phyloP scores from a whole-genome alignment of 2,113 vertebrate species.

The Pyrgilauda ruficollis region DNA sequence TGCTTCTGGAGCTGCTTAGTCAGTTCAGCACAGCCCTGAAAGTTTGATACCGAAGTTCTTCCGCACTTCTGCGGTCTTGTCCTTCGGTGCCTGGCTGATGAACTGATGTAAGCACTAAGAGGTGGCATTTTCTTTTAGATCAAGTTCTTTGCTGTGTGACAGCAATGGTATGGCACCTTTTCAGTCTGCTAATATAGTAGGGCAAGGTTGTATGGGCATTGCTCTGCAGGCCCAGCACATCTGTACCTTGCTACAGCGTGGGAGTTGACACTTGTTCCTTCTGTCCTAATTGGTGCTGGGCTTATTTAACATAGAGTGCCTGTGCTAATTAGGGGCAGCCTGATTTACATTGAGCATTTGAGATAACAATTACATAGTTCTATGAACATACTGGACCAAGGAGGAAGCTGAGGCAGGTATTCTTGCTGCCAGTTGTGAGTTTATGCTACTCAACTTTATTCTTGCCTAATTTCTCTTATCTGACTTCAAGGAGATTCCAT shows the following conservation, averaged over 20 bases:
- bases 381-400: not conserved
- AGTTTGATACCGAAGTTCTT: not conserved
- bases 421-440: not conserved
- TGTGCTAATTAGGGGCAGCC: not conserved
- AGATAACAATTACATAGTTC: not conserved
- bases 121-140: not conserved
- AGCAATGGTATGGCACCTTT: not conserved
- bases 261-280: not conserved
- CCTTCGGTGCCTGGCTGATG: not conserved
- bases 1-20: not conserved
- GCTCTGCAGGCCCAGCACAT: not conserved
- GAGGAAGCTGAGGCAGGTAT: not conserved
- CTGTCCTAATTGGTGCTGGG: not conserved
- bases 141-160: not conserved
- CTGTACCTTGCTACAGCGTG: not conserved
- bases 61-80: rapidly evolving
- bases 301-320: not conserved
- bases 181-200: not conserved
- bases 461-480: not conserved
- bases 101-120: not conserved
- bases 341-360: not conserved
- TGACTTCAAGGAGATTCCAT: not conserved
- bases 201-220: not conserved
- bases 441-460: not conserved
- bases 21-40: not conserved